These are phyloP conservation scores for Montipora sp. DNA, from an alignment of 64 coral and sea anemone species.

Conservation along the genomic window DNA sequence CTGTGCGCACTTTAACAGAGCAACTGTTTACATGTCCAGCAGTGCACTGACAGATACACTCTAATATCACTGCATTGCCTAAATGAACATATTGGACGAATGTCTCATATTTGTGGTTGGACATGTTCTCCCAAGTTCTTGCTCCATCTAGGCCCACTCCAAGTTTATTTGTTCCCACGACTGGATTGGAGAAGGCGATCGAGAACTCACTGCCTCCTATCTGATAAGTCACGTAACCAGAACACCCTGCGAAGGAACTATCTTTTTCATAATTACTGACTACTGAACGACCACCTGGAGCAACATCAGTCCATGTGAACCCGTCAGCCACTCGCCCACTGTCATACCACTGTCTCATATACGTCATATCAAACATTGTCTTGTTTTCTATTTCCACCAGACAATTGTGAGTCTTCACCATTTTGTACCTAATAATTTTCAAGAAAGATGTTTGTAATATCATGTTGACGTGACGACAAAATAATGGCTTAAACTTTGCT, in stretches of 20 bases:
- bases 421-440: slow-evolving; percentile 12
- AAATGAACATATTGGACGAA: not conserved
- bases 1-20: too few relatives aligned
- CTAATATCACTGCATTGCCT: not conserved
- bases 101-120: not conserved
- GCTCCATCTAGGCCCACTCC: slow-evolving; percentile 52
- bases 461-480: too few relatives aligned
- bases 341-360: slow-evolving; percentile 34
- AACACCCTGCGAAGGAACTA: slow-evolving; percentile 27
- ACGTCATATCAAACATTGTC: slow-evolving; percentile 24
- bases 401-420: slow-evolving; percentile 53
- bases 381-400: slow-evolving; percentile 43
- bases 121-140: slow-evolving; percentile 55
- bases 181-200: slow-evolving; percentile 70
- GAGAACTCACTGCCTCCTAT: slow-evolving; percentile 33
- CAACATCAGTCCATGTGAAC: slow-evolving; percentile 13
- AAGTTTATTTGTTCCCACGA: slow-evolving; percentile 39
- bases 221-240: slow-evolving; percentile 46
- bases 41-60: slow-evolving; percentile 42
- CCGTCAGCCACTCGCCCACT: slow-evolving; percentile 42
- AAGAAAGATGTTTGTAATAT: too few relatives aligned
- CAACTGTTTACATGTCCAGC: slow-evolving; percentile 32
- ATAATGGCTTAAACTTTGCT: too few relatives aligned
- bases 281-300: not conserved
- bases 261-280: slow-evolving; percentile 67